A percentile compares a stretch with the other conserved stretches of the same genome.
Evolutionary conservation across 1,140 invertebrate genomes (phyloP).

Genomic region (Scylla paramamosain): DNA sequence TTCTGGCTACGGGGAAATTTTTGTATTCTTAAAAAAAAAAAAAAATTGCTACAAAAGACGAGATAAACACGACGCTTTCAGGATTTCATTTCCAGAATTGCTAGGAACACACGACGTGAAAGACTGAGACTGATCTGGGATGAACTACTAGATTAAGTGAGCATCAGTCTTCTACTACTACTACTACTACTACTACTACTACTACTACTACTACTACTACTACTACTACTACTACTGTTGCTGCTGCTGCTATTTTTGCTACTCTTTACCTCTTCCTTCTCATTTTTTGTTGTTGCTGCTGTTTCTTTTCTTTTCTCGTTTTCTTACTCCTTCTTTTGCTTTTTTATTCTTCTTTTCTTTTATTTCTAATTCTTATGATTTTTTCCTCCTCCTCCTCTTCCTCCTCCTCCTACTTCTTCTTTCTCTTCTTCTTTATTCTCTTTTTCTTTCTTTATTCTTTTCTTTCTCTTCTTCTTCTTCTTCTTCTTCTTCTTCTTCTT

Average conservation of each 20-base stretch:
- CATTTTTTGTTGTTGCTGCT: neutral
- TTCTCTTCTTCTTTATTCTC: neutral
- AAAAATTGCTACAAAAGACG: too few species aligned
- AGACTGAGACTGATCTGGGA: too few species aligned
- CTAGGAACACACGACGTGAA: too few species aligned
- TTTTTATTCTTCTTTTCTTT: neutral
- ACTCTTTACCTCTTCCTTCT: neutral
- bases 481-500: neutral
- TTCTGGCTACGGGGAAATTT: neutral
- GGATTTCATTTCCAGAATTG: too few species aligned
- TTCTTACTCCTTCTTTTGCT: neutral
- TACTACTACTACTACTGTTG: slow-evolving; percentile 13
- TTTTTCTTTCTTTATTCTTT: neutral
- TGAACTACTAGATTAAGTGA: neutral
- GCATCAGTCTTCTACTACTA: neutral
- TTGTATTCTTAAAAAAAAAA: neutral
- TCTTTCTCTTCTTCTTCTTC: neutral
- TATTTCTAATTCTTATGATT: neutral
- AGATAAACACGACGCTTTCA: too few species aligned
- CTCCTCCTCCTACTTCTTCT: neutral
- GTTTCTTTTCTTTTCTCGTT: neutral
- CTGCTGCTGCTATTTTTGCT: neutral
- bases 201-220: slow-evolving; percentile 22
- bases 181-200: slow-evolving; percentile 22
- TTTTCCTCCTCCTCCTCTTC: neutral